A percentile compares a stretch with the other conserved stretches of the same genome.
These are phyloP conservation scores for Monomorium pharaonis DNA, from an alignment of 1,140 invertebrate genomes.

Conservation along the genomic window DNA sequence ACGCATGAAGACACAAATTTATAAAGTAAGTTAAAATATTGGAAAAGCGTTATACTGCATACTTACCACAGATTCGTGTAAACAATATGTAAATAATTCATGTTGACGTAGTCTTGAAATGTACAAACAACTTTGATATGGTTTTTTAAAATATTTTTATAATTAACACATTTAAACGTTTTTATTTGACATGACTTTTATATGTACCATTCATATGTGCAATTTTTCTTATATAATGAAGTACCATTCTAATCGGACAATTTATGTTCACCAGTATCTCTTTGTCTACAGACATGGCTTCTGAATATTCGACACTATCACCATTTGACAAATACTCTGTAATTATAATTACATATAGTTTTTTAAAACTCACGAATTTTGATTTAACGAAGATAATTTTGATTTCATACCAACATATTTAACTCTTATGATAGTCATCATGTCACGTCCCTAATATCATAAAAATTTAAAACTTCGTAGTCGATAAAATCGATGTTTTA, in stretches of 20 bases:
- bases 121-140: too few species aligned
- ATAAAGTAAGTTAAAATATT: too few species aligned
- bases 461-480: too few species aligned
- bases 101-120: too few species aligned
- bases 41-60: too few species aligned
- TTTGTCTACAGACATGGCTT: constrained; percentile 26
- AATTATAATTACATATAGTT: constrained; percentile 17
- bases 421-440: constrained; percentile 54
- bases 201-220: constrained; percentile 35
- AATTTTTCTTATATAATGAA: constrained; percentile 73
- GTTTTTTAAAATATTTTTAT: too few species aligned
- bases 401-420: constrained; percentile 55
- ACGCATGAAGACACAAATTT: too few species aligned
- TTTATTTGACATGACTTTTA: not conserved
- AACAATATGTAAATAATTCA: too few species aligned
- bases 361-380: too few species aligned
- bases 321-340: not conserved
- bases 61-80: too few species aligned
- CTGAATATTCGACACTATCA: not conserved
- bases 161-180: not conserved
- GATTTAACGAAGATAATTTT: constrained; percentile 18
- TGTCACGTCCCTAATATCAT: too few species aligned
- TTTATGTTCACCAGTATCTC: constrained; percentile 75
- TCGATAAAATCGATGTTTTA: too few species aligned
- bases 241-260: constrained; percentile 73